These are phyloP conservation scores for Decapterus maruadsi DNA, from an alignment of 2,797 vertebrate genomes.

Conservation along the genomic window DNA sequence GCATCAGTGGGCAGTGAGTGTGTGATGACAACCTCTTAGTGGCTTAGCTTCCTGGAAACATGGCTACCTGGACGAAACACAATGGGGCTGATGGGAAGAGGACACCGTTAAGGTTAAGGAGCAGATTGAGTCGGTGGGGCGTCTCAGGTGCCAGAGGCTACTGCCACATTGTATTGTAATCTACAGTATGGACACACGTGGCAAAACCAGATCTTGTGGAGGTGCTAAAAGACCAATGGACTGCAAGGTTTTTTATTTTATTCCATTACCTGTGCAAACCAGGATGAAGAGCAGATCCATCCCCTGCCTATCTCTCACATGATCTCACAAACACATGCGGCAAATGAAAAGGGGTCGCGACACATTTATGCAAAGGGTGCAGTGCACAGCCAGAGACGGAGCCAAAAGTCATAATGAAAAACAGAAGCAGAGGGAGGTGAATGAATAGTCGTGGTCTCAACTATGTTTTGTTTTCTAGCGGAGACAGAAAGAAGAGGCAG, in stretches of 20 bases:
- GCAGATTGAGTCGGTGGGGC: conserved; percentile 42
- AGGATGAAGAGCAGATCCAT: conserved; percentile 25
- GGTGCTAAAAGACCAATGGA: conserved; percentile 45
- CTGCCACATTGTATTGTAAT: conserved; percentile 41
- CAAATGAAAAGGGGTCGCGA: conserved; percentile 46
- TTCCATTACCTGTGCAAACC: conserved; percentile 17
- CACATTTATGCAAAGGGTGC: conserved; percentile 43
- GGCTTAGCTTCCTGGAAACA: conserved; percentile 58
- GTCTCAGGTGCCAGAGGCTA: conserved; percentile 63
- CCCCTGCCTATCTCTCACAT: conserved; percentile 15
- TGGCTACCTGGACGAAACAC: conserved; percentile 61
- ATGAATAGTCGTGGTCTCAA: conserved; percentile 75
- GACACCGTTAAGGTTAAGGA: conserved; percentile 53
- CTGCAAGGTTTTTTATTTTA: conserved; percentile 45
- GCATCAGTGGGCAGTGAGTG: conserved; percentile 67
- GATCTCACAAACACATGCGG: conserved; percentile 16
- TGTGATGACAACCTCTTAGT: conserved; percentile 64
- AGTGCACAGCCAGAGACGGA: conserved; percentile 57
- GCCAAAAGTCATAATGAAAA: conserved; percentile 79
- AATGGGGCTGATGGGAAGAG: conserved; percentile 53
- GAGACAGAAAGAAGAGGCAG: conserved; percentile 79
- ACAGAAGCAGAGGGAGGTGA: conserved; percentile 74
- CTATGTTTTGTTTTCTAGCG: conserved; percentile 80
- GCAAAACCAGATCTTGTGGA: conserved; percentile 57
- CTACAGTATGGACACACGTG: conserved; percentile 22